phyloP scores from a whole-genome alignment of 2,113 vertebrate genomes.

The Scatophagus argus region DNA sequence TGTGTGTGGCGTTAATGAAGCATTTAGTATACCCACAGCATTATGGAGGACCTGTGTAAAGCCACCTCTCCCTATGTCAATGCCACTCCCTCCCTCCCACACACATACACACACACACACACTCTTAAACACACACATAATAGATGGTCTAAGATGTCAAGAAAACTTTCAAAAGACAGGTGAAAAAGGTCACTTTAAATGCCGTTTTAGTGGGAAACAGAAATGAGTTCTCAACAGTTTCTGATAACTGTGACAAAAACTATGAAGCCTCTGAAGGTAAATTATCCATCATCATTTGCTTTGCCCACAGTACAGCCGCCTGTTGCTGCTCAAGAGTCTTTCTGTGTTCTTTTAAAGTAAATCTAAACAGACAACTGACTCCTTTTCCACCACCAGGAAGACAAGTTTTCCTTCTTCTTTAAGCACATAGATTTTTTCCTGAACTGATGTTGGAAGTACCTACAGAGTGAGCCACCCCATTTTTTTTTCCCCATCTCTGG shows the following conservation, averaged over 20 bases:
- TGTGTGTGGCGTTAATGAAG: slow-evolving; percentile 84
- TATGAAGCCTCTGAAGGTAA: slow-evolving; percentile 2
- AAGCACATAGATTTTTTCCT: too few species aligned
- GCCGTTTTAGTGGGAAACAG: slow-evolving; percentile 4
- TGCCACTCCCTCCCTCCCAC: slow-evolving; percentile 46
- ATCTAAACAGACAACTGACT: too few species aligned
- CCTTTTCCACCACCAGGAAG: too few species aligned
- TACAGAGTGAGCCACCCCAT: too few species aligned
- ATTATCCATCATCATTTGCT: neutral
- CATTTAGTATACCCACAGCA: slow-evolving; percentile 80
- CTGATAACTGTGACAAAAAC: slow-evolving; percentile 2
- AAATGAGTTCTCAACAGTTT: slow-evolving; percentile 6
- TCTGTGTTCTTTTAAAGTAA: too few species aligned
- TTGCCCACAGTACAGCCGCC: neutral
- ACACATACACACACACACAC: slow-evolving; percentile 24
- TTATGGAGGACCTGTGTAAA: slow-evolving; percentile 78
- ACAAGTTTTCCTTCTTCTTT: too few species aligned
- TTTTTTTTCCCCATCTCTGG: too few species aligned
- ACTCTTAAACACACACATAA: slow-evolving; percentile 12
- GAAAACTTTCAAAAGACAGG: slow-evolving; percentile 18
- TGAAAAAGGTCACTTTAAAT: slow-evolving; percentile 31
- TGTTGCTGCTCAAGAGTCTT: slow-evolving; percentile 6
- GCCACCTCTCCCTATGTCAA: slow-evolving; percentile 74
- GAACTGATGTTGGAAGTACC: too few species aligned
- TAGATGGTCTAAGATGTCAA: slow-evolving; percentile 36